Evolutionary conservation across 2,888 invertebrate species (phyloP).

Genomic region (Petrolisthes cinctipes): DNA sequence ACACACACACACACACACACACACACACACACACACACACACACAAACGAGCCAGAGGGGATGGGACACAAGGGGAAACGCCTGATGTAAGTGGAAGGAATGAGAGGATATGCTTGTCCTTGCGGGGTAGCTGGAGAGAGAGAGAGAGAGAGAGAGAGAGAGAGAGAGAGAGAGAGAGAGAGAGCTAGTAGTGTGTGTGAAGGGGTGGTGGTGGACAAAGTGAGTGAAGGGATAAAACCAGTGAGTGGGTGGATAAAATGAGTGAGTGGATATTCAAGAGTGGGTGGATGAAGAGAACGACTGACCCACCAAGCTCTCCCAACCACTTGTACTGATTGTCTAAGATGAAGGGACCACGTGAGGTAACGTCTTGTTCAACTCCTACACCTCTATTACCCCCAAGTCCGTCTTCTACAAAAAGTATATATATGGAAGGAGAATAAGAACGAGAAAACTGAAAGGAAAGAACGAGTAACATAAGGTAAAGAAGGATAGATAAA

Average conservation of each 20-base stretch:
- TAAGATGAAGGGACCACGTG: too few species aligned
- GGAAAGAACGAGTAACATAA: too few species aligned
- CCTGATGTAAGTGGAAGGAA: not conserved
- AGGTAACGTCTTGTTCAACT: not conserved
- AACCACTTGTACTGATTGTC: too few species aligned
- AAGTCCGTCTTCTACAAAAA: too few species aligned
- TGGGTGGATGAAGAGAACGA: not conserved
- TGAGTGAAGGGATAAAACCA: not conserved
- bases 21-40: conserved; percentile 17
- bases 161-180: conserved; percentile 13
- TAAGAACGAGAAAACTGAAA: too few species aligned
- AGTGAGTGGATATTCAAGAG: too few species aligned
- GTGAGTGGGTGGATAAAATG: not conserved
- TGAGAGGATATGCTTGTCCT: not conserved
- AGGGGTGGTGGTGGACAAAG: not conserved
- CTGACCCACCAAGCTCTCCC: not conserved
- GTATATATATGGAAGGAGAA: too few species aligned
- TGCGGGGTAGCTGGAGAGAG: not conserved
- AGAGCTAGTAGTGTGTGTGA: not conserved
- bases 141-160: conserved; percentile 14
- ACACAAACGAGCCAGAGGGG: not conserved
- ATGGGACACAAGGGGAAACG: not conserved
- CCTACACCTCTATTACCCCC: not conserved
- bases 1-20: conserved; percentile 25
- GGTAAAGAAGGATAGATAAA: too few species aligned